A percentile compares a stretch with the other conserved stretches of the same genome.
These are phyloP conservation scores for Ptychochromis oligacanthus DNA, from an alignment of 2,113 vertebrate genomes.

Conservation along the genomic window DNA sequence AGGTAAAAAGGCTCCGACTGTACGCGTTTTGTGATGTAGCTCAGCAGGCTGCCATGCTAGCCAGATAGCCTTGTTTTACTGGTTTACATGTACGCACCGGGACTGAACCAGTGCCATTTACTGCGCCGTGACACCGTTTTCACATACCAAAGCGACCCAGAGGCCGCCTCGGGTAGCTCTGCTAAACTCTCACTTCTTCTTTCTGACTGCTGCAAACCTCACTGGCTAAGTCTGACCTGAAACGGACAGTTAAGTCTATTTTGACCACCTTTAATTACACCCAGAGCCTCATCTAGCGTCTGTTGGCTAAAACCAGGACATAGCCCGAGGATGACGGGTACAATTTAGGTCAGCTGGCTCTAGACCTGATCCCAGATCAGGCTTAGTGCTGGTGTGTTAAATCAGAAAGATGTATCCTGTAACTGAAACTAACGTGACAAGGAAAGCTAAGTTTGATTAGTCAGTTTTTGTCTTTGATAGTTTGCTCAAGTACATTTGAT, in stretches of 20 bases:
- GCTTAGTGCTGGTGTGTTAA: not conserved
- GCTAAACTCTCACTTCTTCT: not conserved
- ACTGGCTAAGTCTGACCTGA: not conserved
- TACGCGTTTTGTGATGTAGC: not conserved
- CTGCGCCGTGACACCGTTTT: not conserved
- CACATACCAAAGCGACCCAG: not conserved
- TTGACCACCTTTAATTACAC: conserved; percentile 21
- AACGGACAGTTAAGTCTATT: conserved; percentile 26
- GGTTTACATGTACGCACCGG: not conserved
- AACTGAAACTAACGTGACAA: not conserved
- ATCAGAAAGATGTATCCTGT: not conserved
- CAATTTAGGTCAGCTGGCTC: not conserved
- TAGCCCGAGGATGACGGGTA: not conserved
- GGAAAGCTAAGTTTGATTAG: not conserved
- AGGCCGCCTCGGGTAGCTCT: not conserved
- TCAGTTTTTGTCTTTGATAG: not conserved
- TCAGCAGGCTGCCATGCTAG: conserved; percentile 41
- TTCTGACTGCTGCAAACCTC: not conserved
- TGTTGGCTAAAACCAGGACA: conserved; percentile 19
- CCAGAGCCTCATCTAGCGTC: not conserved
- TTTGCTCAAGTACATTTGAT: not conserved
- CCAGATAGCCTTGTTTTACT: conserved; percentile 22
- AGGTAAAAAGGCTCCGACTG: conserved; percentile 82
- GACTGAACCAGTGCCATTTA: not conserved
- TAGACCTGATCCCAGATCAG: not conserved